These are phyloP conservation scores for Gallinago undulata DNA, from an alignment of 2,113 vertebrate genomes.

Conservation along the genomic window DNA sequence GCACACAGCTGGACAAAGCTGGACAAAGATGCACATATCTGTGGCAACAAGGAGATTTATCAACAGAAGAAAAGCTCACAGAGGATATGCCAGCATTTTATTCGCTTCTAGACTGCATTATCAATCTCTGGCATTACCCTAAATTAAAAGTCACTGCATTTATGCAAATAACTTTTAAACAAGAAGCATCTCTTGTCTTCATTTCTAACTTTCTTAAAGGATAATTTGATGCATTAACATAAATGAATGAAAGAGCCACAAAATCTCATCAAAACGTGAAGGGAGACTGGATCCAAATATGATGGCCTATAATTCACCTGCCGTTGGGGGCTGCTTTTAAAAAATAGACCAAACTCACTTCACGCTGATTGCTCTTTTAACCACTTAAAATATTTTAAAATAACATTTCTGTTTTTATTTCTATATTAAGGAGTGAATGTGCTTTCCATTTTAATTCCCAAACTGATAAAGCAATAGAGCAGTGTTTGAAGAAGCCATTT, in stretches of 20 bases:
- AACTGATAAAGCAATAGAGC: not conserved
- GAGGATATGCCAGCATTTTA: not conserved
- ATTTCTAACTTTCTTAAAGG: conserved; percentile 22
- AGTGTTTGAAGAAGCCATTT: not conserved
- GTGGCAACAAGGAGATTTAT: conserved; percentile 1
- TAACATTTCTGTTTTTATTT: not conserved
- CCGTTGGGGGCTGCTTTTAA: not conserved
- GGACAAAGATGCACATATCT: not conserved
- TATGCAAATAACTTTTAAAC: conserved; percentile 29
- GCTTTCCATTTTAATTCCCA: not conserved
- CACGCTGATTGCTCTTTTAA: not conserved
- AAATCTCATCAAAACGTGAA: conserved; percentile 12
- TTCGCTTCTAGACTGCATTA: conserved; percentile 1
- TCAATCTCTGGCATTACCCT: not conserved
- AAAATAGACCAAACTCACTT: not conserved
- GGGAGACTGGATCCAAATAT: not conserved
- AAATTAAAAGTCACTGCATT: conserved; percentile 26
- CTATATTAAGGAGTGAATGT: not conserved
- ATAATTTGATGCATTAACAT: conserved; percentile 15
- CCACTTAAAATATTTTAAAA: not conserved
- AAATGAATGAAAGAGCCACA: not conserved
- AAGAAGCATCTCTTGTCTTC: conserved; percentile 15
- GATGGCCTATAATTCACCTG: not conserved
- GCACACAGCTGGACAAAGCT: not conserved
- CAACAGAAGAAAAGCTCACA: not conserved